Base-by-base conservation (phyloP, 2,888 invertebrate genomes). In the Unio pictorum region DNA sequence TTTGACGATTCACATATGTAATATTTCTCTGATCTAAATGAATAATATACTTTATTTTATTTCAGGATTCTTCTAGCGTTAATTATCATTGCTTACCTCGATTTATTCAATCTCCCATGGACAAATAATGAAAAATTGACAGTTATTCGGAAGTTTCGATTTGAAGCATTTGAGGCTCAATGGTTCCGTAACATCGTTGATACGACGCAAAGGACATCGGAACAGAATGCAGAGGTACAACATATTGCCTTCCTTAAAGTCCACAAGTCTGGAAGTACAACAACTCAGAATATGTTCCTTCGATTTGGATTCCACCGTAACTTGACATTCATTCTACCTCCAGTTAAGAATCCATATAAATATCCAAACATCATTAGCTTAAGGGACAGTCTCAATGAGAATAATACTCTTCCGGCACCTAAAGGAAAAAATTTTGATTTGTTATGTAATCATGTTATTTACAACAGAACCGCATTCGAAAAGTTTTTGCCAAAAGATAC, bases 381-480 rank as follows among this genome's bases (percentile, higher is more conserved):
- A 54, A 63, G 59, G 4, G 76, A 75, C 34, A 61, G 67, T 2
- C 30, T 76, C 54, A 66, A 18, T 2, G n/a, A 63, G 20, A 72
- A 71, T 26, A 76, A 76, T 34, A 72, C 72, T 7, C 66, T 76
- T 60, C 70, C 71, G 28, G 63, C 72, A 7, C 73, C 73, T 17
- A 26, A 26, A 6, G 74, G 75, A 3, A 75, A 69, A 57, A 69
- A 64, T 15, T 66, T 69, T 67, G 80, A 80, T 26, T 69, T 80
- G 8, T 59, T 80, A 15, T 80, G 80, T 61, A 76, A 78, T 61
- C 80, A 80, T 71, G 78, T 80, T 69, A 68, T 80, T 15, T 80
- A 80, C 61, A 70, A 76, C 45, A 65, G 73, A 30, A 66, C 67
- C 4, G 65, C 66, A 18, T 76, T 78, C 64, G 63, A 69, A 63